Evolutionary conservation across 1,140 invertebrate species (phyloP).

Genomic region (Cotesia typhae): DNA sequence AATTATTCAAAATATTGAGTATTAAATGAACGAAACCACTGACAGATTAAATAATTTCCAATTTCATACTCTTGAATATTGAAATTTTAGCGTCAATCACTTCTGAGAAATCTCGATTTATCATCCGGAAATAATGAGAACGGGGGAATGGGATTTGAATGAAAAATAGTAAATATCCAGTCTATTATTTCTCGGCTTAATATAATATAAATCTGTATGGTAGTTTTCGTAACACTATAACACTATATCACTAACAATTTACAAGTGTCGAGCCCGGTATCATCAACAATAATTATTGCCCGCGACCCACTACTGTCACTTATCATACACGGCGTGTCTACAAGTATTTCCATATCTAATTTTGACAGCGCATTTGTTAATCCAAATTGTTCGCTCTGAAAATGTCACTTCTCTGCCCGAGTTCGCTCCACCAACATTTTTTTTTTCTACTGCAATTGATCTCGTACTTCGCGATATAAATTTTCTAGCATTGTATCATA

Average conservation of each 20-base stretch:
- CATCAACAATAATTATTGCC: constrained; percentile 7
- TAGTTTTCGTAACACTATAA: neutral
- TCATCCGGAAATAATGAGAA: constrained; percentile 23
- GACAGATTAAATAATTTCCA: too few relatives aligned
- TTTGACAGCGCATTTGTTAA: constrained; percentile 2
- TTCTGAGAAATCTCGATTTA: constrained; percentile 24
- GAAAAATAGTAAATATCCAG: too few relatives aligned
- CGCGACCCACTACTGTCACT: constrained; percentile 11
- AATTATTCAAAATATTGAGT: too few relatives aligned
- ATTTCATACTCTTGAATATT: neutral
- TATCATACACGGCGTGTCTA: neutral
- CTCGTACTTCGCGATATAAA: too few relatives aligned
- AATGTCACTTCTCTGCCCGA: neutral
- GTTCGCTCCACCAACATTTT: neutral
- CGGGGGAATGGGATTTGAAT: too few relatives aligned
- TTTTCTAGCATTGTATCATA: too few relatives aligned
- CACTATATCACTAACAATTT: neutral
- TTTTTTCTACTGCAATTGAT: too few relatives aligned
- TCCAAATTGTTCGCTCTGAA: constrained; percentile 1
- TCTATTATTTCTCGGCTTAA: too few relatives aligned
- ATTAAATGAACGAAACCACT: too few relatives aligned
- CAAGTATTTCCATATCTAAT: neutral
- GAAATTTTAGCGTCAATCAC: neutral
- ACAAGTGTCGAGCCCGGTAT: neutral
- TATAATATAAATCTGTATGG: too few relatives aligned